Percentiles rank a stretch among this genome's conserved stretches.
phyloP scores from a whole-genome alignment of 2,888 invertebrate genomes.

The Labia minor region DNA sequence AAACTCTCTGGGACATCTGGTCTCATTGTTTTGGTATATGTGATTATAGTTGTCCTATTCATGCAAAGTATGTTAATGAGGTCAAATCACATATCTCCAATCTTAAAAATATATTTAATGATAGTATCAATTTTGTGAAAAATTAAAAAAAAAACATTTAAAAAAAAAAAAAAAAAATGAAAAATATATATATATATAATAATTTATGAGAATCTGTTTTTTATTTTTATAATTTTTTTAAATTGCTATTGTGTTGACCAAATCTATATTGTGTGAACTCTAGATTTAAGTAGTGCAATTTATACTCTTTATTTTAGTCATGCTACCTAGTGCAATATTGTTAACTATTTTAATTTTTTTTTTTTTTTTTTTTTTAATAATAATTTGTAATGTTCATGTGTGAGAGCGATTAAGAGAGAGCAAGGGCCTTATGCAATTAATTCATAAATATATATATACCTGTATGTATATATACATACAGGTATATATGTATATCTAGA shows the following conservation, averaged over 20 bases:
- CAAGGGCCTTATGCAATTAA: slow-evolving; percentile 25
- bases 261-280: slow-evolving; percentile 16
- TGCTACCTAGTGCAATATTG: slow-evolving; percentile 26
- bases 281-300: slow-evolving; percentile 15
- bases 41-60: slow-evolving; percentile 14
- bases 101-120: slow-evolving; percentile 9
- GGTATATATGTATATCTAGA: too few relatives aligned
- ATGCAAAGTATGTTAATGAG: not conserved
- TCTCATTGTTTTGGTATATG: slow-evolving; percentile 18
- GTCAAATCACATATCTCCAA: not conserved
- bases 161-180: slow-evolving; percentile 16
- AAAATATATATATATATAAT: not conserved
- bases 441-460: slow-evolving; percentile 14
- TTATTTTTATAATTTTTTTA: slow-evolving; percentile 7
- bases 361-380: too few relatives aligned
- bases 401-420: slow-evolving; percentile 15
- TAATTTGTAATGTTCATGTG: slow-evolving; percentile 17
- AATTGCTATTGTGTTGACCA: slow-evolving; percentile 16
- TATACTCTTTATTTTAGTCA: slow-evolving; percentile 22
- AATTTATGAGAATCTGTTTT: slow-evolving; percentile 13
- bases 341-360: slow-evolving; percentile 19
- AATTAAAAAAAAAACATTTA: not conserved
- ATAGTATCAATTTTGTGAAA: not conserved
- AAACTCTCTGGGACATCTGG: slow-evolving; percentile 19
- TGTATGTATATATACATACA: too few relatives aligned